A percentile compares a stretch with the other conserved stretches of the same genome.
phyloP scores from a whole-genome alignment of 2,888 invertebrate species.

The Leuctra nigra region DNA sequence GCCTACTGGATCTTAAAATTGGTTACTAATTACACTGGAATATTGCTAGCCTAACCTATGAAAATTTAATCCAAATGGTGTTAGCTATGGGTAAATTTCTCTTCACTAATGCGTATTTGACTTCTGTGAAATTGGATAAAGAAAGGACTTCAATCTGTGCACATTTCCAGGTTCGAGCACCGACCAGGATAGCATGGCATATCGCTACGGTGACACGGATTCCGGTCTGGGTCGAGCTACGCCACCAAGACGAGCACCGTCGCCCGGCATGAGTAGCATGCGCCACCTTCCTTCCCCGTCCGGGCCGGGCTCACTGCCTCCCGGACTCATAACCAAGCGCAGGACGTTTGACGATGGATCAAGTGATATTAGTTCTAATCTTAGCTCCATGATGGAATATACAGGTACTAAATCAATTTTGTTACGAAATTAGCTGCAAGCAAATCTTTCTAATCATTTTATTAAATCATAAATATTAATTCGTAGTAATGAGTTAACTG shows the following conservation, averaged over 20 bases:
- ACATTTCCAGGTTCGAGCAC: conserved; percentile 46
- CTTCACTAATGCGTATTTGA: too few species aligned
- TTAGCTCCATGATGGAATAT: conserved; percentile 82
- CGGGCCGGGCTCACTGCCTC: conserved; percentile 73
- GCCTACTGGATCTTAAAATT: too few species aligned
- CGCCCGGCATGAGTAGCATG: conserved; percentile 65
- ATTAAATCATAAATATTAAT: too few species aligned
- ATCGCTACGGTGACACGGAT: conserved; percentile 62
- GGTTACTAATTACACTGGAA: too few species aligned
- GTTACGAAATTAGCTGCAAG: too few species aligned
- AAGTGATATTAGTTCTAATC: conserved; percentile 79
- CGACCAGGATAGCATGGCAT: conserved; percentile 51
- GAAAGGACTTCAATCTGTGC: too few species aligned
- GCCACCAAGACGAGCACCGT: conserved; percentile 79
- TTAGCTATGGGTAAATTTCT: too few species aligned
- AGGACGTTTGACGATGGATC: conserved; percentile 66
- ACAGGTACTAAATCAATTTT: conserved; percentile 63
- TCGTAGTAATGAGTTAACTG: too few species aligned
- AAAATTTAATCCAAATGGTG: too few species aligned
- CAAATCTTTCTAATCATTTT: too few species aligned
- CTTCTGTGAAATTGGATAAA: too few species aligned
- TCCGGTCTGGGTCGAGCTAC: conserved; percentile 82
- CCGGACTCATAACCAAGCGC: conserved; percentile 67
- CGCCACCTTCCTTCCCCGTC: conserved; percentile 77
- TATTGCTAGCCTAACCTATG: too few species aligned